Percentiles rank a stretch among this genome's conserved stretches.
Conservation (phyloP, 2,113 vertebrate genomes). For the Malurus alboscapulatus region DNA sequence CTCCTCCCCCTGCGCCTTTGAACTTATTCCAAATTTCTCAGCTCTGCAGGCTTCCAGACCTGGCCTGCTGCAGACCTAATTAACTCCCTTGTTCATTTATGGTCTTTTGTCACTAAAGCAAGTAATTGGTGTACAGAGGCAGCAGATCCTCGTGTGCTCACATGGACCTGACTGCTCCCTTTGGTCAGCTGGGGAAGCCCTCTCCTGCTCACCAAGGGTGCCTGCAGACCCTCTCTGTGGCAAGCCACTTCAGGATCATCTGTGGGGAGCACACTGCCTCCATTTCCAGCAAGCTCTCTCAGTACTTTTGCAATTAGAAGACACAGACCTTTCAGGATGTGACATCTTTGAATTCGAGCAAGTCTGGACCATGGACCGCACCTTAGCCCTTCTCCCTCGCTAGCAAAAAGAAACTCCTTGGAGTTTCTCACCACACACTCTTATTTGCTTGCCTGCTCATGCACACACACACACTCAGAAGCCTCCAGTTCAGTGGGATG, state of each 20-base stretch:
- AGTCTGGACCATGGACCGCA: accelerated
- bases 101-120: conserved; percentile 39
- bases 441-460: not conserved
- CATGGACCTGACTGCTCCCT: not conserved
- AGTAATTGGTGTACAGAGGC: not conserved
- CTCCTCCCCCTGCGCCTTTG: not conserved
- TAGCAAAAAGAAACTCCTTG: not conserved
- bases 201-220: not conserved
- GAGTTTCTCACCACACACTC: not conserved
- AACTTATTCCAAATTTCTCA: conserved; percentile 24
- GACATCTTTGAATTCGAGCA: not conserved
- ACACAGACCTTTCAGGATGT: not conserved
- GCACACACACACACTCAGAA: not conserved
- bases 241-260: not conserved
- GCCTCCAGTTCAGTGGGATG: not conserved
- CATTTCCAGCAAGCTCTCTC: not conserved
- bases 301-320: not conserved
- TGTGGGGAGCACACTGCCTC: not conserved
- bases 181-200: not conserved
- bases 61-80: conserved; percentile 9
- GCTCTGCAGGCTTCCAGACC: not conserved
- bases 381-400: not conserved
- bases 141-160: not conserved
- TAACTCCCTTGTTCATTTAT: conserved; percentile 53
- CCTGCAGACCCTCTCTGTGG: not conserved